A percentile compares a stretch with the other conserved stretches of the same genome.
Evolutionary conservation across 2,113 vertebrate species (phyloP).

Genomic region (Argyrosomus japonicus): DNA sequence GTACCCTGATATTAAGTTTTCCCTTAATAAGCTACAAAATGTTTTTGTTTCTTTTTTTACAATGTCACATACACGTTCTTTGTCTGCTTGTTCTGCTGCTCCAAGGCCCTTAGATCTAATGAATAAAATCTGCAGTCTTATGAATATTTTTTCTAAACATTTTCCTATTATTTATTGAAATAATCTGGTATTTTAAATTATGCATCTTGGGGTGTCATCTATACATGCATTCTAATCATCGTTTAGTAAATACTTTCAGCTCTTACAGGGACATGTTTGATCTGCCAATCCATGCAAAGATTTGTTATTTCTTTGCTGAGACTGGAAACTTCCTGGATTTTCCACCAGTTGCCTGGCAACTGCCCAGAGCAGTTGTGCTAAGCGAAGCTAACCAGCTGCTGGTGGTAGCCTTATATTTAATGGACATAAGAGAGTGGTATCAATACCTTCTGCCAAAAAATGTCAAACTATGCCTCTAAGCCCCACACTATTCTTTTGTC

Average conservation of each 20-base stretch:
- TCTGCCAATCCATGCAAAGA: not conserved
- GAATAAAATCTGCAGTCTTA: not conserved
- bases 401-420: not conserved
- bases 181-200: not conserved
- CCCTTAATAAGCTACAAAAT: not conserved
- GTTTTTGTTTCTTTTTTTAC: not conserved
- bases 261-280: not conserved
- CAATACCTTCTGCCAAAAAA: not conserved
- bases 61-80: not conserved
- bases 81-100: not conserved
- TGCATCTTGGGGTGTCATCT: not conserved
- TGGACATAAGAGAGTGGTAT: not conserved
- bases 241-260: not conserved
- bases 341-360: not conserved
- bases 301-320: not conserved
- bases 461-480: not conserved
- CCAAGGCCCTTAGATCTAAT: not conserved
- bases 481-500: not conserved
- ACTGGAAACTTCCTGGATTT: not conserved
- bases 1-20: not conserved
- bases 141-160: too few species aligned
- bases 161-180: not conserved
- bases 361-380: too few species aligned
- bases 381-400: not conserved
- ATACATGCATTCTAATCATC: not conserved